These are phyloP conservation scores for Carlito syrichta DNA, from an alignment of 2,113 vertebrate genomes.

Conservation along the genomic window DNA sequence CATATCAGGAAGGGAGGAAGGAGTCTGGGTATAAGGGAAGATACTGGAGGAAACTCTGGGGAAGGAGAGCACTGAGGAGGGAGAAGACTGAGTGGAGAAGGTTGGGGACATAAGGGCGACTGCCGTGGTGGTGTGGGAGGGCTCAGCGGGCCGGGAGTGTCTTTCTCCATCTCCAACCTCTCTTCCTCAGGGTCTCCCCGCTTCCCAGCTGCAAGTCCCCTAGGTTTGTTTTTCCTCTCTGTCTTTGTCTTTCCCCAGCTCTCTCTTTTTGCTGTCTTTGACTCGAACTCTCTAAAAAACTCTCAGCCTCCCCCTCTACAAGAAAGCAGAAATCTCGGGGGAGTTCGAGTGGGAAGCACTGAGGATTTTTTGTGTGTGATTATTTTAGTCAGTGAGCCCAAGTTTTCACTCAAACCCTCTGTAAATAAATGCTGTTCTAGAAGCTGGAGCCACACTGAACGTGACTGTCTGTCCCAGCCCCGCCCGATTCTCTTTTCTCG, in stretches of 20 bases:
- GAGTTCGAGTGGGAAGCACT: not conserved
- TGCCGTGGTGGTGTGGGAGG: accelerated
- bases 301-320: not conserved
- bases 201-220: not conserved
- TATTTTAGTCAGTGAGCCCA: not conserved
- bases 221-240: not conserved
- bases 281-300: not conserved
- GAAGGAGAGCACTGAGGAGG: not conserved
- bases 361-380: not conserved
- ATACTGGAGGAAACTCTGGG: not conserved
- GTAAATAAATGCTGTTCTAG: not conserved
- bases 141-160: not conserved
- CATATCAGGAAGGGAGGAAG: not conserved
- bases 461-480: not conserved
- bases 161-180: not conserved
- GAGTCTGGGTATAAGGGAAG: not conserved
- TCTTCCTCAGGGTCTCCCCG: not conserved
- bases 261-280: not conserved
- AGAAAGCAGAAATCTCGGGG: not conserved
- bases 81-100: not conserved
- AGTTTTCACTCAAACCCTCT: not conserved
- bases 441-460: accelerated
- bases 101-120: not conserved
- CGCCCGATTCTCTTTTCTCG: not conserved
- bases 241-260: not conserved